Evolutionary conservation across 2,888 invertebrate species (phyloP).

Genomic region (Nemoura dubitans): DNA sequence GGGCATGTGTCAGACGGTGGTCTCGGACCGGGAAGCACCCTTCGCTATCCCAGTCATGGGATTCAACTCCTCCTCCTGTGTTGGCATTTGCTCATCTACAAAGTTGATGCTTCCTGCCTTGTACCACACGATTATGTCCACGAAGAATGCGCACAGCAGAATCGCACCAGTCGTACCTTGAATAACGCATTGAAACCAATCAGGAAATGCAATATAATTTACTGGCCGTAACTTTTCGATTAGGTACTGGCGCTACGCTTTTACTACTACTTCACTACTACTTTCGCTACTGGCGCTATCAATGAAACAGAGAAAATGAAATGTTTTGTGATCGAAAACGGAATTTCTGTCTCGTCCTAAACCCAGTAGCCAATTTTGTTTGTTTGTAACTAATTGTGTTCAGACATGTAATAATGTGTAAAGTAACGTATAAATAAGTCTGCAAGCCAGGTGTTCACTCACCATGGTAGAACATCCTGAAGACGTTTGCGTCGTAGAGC

Average conservation of each 20-base stretch:
- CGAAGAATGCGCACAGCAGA: conserved; percentile 86
- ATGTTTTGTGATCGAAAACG: too few species aligned
- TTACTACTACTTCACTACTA: too few species aligned
- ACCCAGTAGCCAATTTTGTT: too few species aligned
- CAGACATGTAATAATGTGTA: too few species aligned
- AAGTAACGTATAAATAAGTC: too few species aligned
- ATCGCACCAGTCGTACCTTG: conserved; percentile 86
- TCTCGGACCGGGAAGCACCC: conserved; percentile 53
- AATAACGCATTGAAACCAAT: conserved; percentile 50
- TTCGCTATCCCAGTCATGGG: conserved; percentile 60
- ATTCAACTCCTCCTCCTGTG: conserved; percentile 59
- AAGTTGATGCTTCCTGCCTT: conserved; percentile 84
- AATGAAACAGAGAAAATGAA: too few species aligned
- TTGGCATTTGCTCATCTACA: conserved; percentile 66
- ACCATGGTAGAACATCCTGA: conserved; percentile 89
- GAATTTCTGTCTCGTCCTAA: too few species aligned
- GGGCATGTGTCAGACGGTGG: conserved; percentile 53
- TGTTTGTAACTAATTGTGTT: too few species aligned
- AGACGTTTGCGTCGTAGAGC: conserved; percentile 84
- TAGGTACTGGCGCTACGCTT: too few species aligned
- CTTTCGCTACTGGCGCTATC: too few species aligned
- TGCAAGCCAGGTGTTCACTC: conserved; percentile 54
- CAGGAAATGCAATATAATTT: conserved; percentile 17
- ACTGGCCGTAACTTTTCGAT: too few species aligned
- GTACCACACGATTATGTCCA: conserved; percentile 89